Percentiles rank a stretch among this genome's conserved stretches.
phyloP scores from a whole-genome alignment of 2,797 vertebrate genomes.

The Gambusia yucatana region DNA sequence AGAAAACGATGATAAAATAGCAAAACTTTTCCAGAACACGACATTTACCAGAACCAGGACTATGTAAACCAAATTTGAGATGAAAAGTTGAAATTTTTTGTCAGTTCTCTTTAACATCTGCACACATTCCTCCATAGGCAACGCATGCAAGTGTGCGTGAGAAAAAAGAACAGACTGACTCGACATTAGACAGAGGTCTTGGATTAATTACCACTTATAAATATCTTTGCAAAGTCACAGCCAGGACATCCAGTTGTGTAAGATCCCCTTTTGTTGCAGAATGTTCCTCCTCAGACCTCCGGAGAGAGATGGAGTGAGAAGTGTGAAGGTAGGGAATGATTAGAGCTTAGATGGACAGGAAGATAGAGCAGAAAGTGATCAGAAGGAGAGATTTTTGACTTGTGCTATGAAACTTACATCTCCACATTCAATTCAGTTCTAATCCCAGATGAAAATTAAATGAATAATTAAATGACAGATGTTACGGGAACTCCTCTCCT shows the following conservation, averaged over 20 bases:
- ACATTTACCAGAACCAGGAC: neutral
- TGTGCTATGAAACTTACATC: conserved; percentile 27
- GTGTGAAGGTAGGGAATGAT: conserved; percentile 5
- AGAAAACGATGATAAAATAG: neutral
- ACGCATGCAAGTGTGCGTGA: conserved; percentile 54
- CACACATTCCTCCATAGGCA: conserved; percentile 40
- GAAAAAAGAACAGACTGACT: conserved; percentile 56
- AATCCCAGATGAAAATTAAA: neutral
- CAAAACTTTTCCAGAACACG: neutral
- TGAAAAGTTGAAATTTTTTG: conserved; percentile 20
- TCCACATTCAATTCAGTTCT: neutral
- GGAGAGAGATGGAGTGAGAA: conserved; percentile 23
- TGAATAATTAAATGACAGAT: neutral
- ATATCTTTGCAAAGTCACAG: conserved; percentile 70
- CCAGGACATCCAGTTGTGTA: conserved; percentile 67
- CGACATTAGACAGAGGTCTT: conserved; percentile 61
- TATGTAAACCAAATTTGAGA: neutral
- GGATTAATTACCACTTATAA: conserved; percentile 82
- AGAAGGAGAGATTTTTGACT: conserved; percentile 24
- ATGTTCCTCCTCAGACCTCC: conserved; percentile 66
- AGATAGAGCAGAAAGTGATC: conserved; percentile 23
- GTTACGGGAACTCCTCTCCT: neutral
- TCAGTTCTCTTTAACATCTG: conserved; percentile 44
- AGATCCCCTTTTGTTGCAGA: conserved; percentile 64
- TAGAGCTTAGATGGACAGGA: conserved; percentile 11